Evolutionary conservation across 2,888 invertebrate species (phyloP), one percentile per base, ranked within the genome.

Genomic region (Macrosiphum euphorbiae): DNA sequence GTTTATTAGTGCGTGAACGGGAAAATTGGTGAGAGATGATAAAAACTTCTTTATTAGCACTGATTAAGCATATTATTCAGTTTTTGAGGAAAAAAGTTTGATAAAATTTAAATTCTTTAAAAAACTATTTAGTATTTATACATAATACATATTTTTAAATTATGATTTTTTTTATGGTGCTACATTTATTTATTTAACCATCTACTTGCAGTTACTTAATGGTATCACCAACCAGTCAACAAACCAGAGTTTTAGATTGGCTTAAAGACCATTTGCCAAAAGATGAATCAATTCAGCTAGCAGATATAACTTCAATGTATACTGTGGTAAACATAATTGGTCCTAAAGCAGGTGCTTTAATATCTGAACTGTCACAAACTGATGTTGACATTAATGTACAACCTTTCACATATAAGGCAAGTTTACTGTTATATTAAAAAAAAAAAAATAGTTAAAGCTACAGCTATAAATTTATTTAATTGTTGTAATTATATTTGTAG

Each of bases 211-310:
- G 97, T 95, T 97, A 96, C 95, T 97, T 97, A 95, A 97, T 98
- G 97, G 97, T 98, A n/a, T 97, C 97, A 0, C 98, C 98, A 4
- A 97, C 98, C 4, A 97, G 97, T 94, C 98, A 98, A 95, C 97
- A 98, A 96, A 97, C 97, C 0, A 96, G 97, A 44, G 97, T 97
- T 86, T 97, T 96, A 95, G 97, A 97, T 95, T 98, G 98, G 98
- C 97, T 98, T 96, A 95, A 95, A 86, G 96, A 97, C 86, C 97
- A 97, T 95, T 96, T 97, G 94, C 97, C 97, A 13, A 95, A 95
- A 52, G 96, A 97, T 95, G 96, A 97, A 85, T 96, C 97, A 3
- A 97, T 97, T 20, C 96, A 96, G 95, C 95, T 97, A 61, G 97
- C 96, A 94, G 97, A 97, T 95, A 97, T 97, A 13, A 97, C 97